phyloP scores from a whole-genome alignment of 2,797 vertebrate genomes.

The Phalloptychus januarius region DNA sequence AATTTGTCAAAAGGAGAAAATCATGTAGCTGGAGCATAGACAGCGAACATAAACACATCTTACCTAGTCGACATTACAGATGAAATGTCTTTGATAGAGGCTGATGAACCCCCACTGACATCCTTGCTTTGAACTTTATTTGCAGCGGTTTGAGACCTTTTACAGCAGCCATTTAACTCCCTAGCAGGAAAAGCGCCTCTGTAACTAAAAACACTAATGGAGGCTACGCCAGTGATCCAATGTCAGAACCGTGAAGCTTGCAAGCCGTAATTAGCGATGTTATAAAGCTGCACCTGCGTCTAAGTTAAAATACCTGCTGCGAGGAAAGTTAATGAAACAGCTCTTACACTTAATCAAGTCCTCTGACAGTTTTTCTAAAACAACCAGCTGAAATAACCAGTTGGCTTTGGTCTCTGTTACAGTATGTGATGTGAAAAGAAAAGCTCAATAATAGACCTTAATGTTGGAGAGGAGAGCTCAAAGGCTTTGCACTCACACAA shows the following conservation, averaged over 20 bases:
- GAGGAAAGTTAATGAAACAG: constrained; percentile 33
- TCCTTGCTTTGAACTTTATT: constrained; percentile 24
- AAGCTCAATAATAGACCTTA: neutral
- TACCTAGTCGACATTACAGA: constrained; percentile 26
- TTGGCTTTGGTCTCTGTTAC: neutral
- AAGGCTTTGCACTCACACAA: neutral
- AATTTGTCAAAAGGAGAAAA: constrained; percentile 1
- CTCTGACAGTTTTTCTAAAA: constrained; percentile 8
- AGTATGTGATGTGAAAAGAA: neutral
- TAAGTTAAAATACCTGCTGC: constrained; percentile 8
- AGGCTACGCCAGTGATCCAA: constrained; percentile 7
- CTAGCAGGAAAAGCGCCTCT: constrained; percentile 9
- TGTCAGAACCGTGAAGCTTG: neutral
- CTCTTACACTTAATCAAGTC: constrained; percentile 24
- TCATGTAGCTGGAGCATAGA: constrained; percentile 4
- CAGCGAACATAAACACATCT: constrained; percentile 6
- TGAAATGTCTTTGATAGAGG: constrained; percentile 23
- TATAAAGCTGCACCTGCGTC: constrained; percentile 44
- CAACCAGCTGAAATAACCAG: neutral
- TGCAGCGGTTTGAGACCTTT: constrained; percentile 9
- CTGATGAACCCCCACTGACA: constrained; percentile 11
- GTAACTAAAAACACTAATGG: constrained; percentile 30
- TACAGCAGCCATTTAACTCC: constrained; percentile 14
- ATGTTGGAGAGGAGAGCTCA: neutral
- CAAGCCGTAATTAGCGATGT: constrained; percentile 34